phyloP scores from a whole-genome alignment of 2,113 vertebrate species.

The Xiphias gladius region DNA sequence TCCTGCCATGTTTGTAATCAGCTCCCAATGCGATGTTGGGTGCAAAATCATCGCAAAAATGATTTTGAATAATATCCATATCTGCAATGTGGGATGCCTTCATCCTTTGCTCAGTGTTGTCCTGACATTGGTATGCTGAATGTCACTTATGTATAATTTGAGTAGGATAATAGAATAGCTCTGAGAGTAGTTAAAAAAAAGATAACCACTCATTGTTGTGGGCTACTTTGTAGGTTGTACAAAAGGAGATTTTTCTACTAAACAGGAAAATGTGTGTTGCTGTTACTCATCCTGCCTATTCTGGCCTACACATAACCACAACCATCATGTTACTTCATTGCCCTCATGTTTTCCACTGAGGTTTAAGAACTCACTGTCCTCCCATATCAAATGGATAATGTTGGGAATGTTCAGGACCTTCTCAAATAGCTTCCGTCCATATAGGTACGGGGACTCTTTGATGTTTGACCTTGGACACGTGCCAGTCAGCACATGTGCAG shows the following conservation, averaged over 20 bases:
- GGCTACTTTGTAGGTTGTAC: constrained; percentile 14
- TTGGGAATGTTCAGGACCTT: constrained; percentile 58
- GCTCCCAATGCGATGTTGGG: constrained; percentile 21
- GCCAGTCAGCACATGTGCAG: constrained; percentile 45
- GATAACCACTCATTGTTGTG: background rate
- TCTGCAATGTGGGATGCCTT: constrained; percentile 9
- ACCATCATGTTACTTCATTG: constrained; percentile 16
- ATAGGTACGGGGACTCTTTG: constrained; percentile 47
- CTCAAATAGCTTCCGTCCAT: constrained; percentile 60
- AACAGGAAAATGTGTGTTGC: constrained; percentile 11
- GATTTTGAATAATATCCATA: constrained; percentile 13
- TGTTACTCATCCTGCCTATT: constrained; percentile 21
- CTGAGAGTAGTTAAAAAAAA: background rate
- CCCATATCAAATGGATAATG: constrained; percentile 30
- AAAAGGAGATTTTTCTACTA: background rate
- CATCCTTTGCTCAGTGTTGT: background rate
- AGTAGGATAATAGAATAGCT: background rate
- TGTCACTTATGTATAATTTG: background rate
- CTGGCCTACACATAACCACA: constrained; percentile 27
- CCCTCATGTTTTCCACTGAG: constrained; percentile 43
- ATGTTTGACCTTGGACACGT: constrained; percentile 49
- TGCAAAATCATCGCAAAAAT: background rate
- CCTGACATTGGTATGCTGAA: background rate
- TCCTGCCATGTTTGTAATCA: constrained; percentile 41
- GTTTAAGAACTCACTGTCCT: constrained; percentile 20